phyloP scores from a whole-genome alignment of 2,797 vertebrate genomes.

The Aythya fuligula region DNA sequence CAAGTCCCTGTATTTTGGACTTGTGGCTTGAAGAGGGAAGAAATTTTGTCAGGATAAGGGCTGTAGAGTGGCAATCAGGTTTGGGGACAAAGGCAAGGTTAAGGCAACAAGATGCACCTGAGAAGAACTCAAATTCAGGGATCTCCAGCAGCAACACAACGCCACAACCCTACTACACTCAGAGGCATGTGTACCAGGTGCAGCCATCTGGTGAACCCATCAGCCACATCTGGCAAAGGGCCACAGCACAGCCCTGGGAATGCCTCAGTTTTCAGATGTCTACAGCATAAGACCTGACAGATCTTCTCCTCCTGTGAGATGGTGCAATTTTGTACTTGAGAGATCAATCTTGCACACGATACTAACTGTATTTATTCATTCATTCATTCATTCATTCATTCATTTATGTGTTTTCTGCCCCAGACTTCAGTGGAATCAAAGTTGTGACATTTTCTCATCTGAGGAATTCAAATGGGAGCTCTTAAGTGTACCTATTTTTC shows the following conservation, averaged over 20 bases:
- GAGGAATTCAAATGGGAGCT: neutral
- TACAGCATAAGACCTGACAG: neutral
- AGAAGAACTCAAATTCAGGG: neutral
- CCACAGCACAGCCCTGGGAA: neutral
- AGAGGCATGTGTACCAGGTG: neutral
- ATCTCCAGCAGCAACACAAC: neutral
- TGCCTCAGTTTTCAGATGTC: neutral
- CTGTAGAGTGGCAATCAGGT: neutral
- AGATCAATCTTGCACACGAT: neutral
- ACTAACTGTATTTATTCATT: neutral
- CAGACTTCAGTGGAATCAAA: neutral
- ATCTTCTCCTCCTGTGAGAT: neutral
- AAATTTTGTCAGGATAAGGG: neutral
- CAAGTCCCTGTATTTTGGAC: neutral
- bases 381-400: neutral
- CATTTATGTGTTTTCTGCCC: neutral
- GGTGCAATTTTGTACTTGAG: neutral
- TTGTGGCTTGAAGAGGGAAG: neutral
- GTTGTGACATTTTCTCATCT: neutral
- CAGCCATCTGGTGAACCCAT: neutral
- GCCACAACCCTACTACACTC: rapidly evolving
- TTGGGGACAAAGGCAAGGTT: neutral
- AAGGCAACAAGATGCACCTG: neutral
- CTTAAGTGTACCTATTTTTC: neutral
- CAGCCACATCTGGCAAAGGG: neutral